Conservation (phyloP, 2,797 vertebrate genomes). For the Melanogrammus aeglefinus region DNA sequence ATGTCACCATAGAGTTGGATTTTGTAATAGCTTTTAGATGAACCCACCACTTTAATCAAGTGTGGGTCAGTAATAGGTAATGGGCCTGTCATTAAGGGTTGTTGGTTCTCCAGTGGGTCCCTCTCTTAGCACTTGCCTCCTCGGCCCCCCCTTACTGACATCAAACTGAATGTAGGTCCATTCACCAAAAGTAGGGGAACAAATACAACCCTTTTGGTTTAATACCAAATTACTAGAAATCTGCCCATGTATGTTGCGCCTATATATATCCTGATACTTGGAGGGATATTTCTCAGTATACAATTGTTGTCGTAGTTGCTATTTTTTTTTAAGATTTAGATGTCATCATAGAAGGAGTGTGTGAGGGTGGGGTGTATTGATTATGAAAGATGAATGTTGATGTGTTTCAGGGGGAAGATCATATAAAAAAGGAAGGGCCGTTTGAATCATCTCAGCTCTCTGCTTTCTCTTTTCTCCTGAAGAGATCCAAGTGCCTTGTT, state of each 20-base stretch:
- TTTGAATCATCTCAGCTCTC: conserved; percentile 42
- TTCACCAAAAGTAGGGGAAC: conserved; percentile 38
- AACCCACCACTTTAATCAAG: background rate
- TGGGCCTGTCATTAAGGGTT: conserved; percentile 27
- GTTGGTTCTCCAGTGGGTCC: conserved; percentile 36
- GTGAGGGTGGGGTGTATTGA: conserved; percentile 17
- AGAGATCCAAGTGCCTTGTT: conserved; percentile 71
- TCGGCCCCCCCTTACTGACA: conserved; percentile 65
- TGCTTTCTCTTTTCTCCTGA: conserved; percentile 54
- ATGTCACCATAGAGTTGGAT: background rate
- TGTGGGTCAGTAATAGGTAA: background rate
- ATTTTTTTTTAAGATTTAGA: conserved; percentile 76
- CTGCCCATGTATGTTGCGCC: conserved; percentile 44
- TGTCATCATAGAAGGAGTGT: conserved; percentile 51
- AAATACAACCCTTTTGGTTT: conserved; percentile 35
- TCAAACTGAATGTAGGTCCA: conserved; percentile 71
- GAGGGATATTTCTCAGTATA: conserved; percentile 74
- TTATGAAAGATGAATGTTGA: conserved; percentile 16
- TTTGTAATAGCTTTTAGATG: background rate
- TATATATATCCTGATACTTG: conserved; percentile 72
- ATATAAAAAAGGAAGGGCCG: conserved; percentile 39
- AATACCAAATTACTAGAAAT: conserved; percentile 47
- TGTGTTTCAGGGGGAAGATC: conserved; percentile 44
- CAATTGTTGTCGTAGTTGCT: conserved; percentile 70
- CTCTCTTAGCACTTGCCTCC: conserved; percentile 45